Evolutionary conservation across 1,140 invertebrate genomes (phyloP).

Genomic region (Diachasma alloeum): DNA sequence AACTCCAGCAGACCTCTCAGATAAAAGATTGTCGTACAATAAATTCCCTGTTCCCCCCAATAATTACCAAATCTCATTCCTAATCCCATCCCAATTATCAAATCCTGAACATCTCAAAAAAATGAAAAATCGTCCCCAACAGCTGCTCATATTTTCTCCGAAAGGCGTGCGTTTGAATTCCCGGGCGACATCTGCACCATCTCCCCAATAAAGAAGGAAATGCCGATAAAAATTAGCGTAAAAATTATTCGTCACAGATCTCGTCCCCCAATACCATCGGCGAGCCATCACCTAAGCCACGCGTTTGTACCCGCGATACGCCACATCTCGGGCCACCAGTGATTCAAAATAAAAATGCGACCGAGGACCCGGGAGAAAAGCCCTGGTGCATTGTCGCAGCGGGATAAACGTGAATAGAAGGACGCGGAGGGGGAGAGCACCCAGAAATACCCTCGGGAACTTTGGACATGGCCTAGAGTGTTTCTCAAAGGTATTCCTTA

Average conservation of each 20-base stretch:
- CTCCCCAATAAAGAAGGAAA: constrained; percentile 6
- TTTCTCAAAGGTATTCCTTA: background rate
- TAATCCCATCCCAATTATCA: too few species aligned
- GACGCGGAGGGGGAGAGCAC: constrained; percentile 17
- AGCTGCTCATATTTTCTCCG: background rate
- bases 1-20: too few species aligned
- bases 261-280: background rate
- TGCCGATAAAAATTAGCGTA: constrained; percentile 42
- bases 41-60: too few species aligned
- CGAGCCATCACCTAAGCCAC: background rate
- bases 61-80: too few species aligned
- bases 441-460: background rate
- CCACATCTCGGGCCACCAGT: background rate
- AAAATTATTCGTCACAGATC: constrained; percentile 52
- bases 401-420: constrained; percentile 44
- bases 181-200: background rate
- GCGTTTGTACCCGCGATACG: background rate
- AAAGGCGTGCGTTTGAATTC: background rate
- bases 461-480: background rate
- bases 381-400: constrained; percentile 35
- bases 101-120: background rate
- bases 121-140: background rate
- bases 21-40: too few species aligned
- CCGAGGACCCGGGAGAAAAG: background rate
- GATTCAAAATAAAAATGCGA: background rate